phyloP scores from a whole-genome alignment of 2,797 vertebrate species.

The Galagoides demidoff region DNA sequence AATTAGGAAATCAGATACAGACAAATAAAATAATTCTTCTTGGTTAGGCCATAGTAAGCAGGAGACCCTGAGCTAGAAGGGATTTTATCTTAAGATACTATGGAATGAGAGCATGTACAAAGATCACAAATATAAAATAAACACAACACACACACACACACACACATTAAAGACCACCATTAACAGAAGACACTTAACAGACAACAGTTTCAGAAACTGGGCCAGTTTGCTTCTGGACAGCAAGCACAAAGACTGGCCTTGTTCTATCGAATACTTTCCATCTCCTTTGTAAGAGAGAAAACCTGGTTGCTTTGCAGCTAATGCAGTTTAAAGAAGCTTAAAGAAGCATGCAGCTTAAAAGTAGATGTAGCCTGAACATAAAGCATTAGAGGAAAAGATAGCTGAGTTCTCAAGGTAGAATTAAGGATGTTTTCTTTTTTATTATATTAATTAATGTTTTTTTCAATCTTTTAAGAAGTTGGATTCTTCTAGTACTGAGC shows the following conservation, averaged over 20 bases:
- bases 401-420: background rate
- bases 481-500: background rate
- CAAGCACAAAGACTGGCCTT: slow-evolving; percentile 31
- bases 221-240: slow-evolving; percentile 51
- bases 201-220: slow-evolving; percentile 63
- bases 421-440: background rate
- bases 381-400: slow-evolving; percentile 25
- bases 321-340: slow-evolving; percentile 39
- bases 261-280: slow-evolving; percentile 51
- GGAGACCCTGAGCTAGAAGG: background rate
- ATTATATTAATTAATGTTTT: slow-evolving; percentile 39
- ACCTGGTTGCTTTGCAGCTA: background rate
- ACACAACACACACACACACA: background rate
- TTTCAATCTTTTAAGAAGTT: slow-evolving; percentile 48
- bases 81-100: slow-evolving; percentile 33
- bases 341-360: slow-evolving; percentile 55
- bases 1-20: slow-evolving; percentile 47
- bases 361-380: background rate
- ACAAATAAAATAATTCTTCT: slow-evolving; percentile 33
- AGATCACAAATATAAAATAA: background rate
- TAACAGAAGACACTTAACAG: slow-evolving; percentile 56
- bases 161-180: background rate
- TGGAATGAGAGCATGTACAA: slow-evolving; percentile 35
- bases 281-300: slow-evolving; percentile 43
- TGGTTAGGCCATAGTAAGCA: background rate